Percentiles rank a stretch among this genome's conserved stretches.
These are phyloP conservation scores for Ectropis grisescens DNA, from an alignment of 1,140 invertebrate genomes.

Conservation along the genomic window DNA sequence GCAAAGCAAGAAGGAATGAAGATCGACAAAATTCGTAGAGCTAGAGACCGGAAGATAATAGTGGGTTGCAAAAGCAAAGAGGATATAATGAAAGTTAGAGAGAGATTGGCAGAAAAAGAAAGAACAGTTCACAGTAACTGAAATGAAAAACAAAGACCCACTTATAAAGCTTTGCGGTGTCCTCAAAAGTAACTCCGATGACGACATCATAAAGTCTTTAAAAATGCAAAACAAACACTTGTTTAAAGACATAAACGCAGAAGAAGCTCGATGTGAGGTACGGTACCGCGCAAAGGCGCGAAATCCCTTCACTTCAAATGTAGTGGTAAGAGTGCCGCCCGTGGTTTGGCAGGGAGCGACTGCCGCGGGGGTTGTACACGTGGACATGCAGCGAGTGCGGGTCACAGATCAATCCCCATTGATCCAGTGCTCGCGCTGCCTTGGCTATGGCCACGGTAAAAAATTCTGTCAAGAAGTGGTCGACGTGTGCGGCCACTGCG, in stretches of 20 bases:
- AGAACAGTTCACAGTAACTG: neutral
- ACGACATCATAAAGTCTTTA: constrained; percentile 2
- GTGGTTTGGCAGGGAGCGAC: too few relatives aligned
- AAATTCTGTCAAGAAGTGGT: too few relatives aligned
- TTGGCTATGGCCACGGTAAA: too few relatives aligned
- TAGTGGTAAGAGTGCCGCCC: too few relatives aligned
- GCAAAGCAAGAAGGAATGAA: constrained; percentile 3
- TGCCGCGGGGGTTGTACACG: neutral
- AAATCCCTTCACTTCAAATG: neutral
- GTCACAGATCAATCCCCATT: constrained; percentile 1
- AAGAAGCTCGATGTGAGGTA: neutral
- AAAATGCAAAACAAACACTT: constrained; percentile 7
- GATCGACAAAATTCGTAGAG: constrained; percentile 2
- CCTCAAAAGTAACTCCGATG: too few relatives aligned
- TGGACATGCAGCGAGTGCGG: neutral
- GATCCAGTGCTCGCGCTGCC: too few relatives aligned
- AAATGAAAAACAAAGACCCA: constrained; percentile 11
- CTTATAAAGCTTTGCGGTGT: constrained; percentile 8
- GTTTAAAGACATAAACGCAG: neutral
- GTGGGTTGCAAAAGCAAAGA: constrained; percentile 1
- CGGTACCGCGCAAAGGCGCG: constrained; percentile 5
- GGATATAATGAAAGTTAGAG: neutral
- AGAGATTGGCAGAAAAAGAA: neutral
- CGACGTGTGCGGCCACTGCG: too few relatives aligned
- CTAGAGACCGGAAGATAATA: constrained; percentile 2